Conservation (phyloP, 2,797 vertebrate species). For the Cirrhinus mrigala region DNA sequence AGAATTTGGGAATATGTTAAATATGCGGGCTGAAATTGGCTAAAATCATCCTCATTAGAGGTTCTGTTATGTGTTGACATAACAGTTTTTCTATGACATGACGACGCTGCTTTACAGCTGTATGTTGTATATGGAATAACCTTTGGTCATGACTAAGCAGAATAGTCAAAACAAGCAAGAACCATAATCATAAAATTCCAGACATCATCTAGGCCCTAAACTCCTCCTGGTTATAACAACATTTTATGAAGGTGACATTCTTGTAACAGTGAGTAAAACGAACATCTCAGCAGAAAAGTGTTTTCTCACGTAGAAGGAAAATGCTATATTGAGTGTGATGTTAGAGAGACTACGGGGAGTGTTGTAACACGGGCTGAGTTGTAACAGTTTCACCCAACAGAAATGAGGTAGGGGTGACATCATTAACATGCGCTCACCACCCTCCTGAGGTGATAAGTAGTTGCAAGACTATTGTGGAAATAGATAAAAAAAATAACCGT, state of each 20-base stretch:
- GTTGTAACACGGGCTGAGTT: constrained; percentile 5
- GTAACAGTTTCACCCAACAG: constrained; percentile 9
- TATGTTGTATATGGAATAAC: constrained; percentile 8
- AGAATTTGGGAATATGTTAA: background rate
- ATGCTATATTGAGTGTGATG: background rate
- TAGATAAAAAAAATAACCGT: background rate
- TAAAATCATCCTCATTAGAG: too few species aligned
- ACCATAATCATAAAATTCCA: constrained; percentile 5
- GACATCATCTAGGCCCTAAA: background rate
- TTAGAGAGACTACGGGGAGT: background rate
- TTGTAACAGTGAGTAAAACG: background rate
- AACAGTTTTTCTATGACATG: background rate
- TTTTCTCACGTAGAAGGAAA: background rate
- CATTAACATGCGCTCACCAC: background rate
- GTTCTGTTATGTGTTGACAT: background rate
- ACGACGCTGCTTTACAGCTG: background rate
- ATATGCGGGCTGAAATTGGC: background rate
- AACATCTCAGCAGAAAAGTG: constrained; percentile 8
- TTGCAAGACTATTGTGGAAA: background rate
- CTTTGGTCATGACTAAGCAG: constrained; percentile 31
- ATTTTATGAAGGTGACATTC: background rate
- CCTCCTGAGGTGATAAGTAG: background rate
- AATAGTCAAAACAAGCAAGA: background rate
- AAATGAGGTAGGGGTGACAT: background rate
- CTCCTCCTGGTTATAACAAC: background rate